These are phyloP conservation scores for Vicugna pacos DNA, from an alignment of 2,113 vertebrate species.

Conservation along the genomic window DNA sequence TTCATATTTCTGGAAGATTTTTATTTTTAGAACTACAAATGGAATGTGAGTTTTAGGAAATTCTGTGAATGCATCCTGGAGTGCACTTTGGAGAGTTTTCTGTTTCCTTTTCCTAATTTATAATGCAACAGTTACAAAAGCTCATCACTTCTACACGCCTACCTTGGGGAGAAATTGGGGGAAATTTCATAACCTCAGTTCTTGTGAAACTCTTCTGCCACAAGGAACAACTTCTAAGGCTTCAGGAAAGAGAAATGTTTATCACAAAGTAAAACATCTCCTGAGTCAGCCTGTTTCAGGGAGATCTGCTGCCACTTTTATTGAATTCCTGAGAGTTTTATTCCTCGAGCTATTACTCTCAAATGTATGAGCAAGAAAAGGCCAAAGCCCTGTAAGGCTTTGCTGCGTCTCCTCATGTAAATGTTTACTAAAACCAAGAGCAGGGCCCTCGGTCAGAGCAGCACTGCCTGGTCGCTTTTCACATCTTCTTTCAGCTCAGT, in stretches of 20 bases:
- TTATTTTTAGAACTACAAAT: not conserved
- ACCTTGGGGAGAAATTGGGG: not conserved
- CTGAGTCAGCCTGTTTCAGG: slow-evolving; percentile 51
- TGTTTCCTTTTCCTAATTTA: not conserved
- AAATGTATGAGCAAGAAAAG: slow-evolving; percentile 50
- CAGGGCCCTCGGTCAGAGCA: not conserved
- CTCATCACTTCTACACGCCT: not conserved
- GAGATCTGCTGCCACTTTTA: slow-evolving; percentile 60
- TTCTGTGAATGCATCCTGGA: not conserved
- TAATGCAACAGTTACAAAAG: not conserved
- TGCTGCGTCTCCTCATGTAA: slow-evolving; percentile 30
- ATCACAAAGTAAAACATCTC: slow-evolving; percentile 25
- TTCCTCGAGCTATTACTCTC: slow-evolving; percentile 58
- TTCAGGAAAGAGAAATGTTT: slow-evolving; percentile 45
- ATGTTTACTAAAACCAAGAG: slow-evolving; percentile 55
- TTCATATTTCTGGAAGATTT: not conserved
- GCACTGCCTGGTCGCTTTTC: not conserved
- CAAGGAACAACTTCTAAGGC: not conserved
- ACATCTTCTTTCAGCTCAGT: not conserved
- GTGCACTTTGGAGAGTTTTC: not conserved
- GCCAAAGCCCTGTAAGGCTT: not conserved
- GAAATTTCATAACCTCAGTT: slow-evolving; percentile 25
- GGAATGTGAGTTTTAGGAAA: not conserved
- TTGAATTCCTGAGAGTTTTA: slow-evolving; percentile 69
- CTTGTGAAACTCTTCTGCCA: not conserved